A percentile compares a stretch with the other conserved stretches of the same genome.
Evolutionary conservation across 2,888 invertebrate genomes (phyloP).

Genomic region (Clostera curtula): DNA sequence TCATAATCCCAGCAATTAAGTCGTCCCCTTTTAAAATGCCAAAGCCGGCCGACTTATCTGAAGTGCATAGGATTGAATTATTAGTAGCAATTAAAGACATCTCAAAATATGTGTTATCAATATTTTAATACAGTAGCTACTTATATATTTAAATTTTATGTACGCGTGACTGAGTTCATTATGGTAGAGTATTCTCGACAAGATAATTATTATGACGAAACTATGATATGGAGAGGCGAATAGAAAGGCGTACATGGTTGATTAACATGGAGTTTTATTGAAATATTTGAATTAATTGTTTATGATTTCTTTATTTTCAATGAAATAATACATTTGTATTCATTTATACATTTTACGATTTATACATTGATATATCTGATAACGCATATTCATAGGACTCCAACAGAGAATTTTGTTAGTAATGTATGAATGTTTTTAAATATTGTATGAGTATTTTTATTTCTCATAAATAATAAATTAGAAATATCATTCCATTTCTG

Average conservation of each 20-base stretch:
- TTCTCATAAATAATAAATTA: too few relatives aligned
- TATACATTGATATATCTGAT: too few relatives aligned
- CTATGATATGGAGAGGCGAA: constrained; percentile 10
- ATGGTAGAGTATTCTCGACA: constrained; percentile 45
- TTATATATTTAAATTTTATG: constrained; percentile 66
- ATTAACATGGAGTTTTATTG: constrained; percentile 1
- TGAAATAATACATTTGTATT: constrained; percentile 2
- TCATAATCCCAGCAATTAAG: constrained; percentile 51
- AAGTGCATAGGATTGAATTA: constrained; percentile 62
- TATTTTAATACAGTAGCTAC: constrained; percentile 71
- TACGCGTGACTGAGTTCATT: constrained; percentile 66
- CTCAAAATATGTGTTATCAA: constrained; percentile 67
- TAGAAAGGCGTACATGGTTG: background rate
- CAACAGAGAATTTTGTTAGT: too few relatives aligned
- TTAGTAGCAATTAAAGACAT: constrained; percentile 63
- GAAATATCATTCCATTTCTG: too few relatives aligned
- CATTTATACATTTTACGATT: background rate
- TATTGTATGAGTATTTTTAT: too few relatives aligned
- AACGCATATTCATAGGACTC: too few relatives aligned
- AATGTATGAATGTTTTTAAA: too few relatives aligned
- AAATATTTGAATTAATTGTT: constrained; percentile 4
- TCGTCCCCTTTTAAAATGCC: constrained; percentile 49
- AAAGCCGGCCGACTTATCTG: constrained; percentile 43
- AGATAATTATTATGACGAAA: constrained; percentile 48
- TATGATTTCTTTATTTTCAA: constrained; percentile 5